phyloP scores from a whole-genome alignment of 2,888 invertebrate species.

The Nebria salina region DNA sequence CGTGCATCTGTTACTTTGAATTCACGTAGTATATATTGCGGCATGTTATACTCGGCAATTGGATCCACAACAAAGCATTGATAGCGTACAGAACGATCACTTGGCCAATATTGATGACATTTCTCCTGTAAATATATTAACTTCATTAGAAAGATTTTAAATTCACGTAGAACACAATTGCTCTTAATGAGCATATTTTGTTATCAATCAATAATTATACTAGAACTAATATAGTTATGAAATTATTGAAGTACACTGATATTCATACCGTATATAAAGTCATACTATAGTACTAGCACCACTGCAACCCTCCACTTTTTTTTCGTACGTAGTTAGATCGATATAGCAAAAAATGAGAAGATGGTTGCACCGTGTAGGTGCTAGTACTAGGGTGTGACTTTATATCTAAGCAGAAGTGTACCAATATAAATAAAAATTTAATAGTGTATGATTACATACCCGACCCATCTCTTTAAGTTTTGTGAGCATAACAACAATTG shows the following conservation, averaged over 20 bases:
- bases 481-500: slow-evolving; percentile 98
- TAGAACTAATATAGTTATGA: neutral
- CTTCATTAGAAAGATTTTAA: slow-evolving; percentile 36
- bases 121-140: slow-evolving; percentile 79
- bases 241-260: neutral
- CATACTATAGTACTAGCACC: too few species aligned
- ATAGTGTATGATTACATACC: slow-evolving; percentile 68
- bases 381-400: too few species aligned
- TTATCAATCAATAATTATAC: neutral
- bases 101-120: slow-evolving; percentile 99
- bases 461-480: slow-evolving; percentile 98
- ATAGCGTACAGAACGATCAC: slow-evolving; percentile 95
- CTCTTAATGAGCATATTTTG: neutral
- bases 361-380: too few species aligned
- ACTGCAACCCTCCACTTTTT: too few species aligned
- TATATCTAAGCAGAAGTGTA: neutral
- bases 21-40: slow-evolving; percentile 97
- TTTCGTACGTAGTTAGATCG: too few species aligned
- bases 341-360: too few species aligned
- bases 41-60: slow-evolving; percentile 99
- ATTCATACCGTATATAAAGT: too few species aligned
- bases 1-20: slow-evolving; percentile 99
- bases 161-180: neutral
- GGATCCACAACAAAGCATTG: slow-evolving; percentile 99
- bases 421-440: slow-evolving; percentile 17